Evolutionary conservation across 1,140 invertebrate species (phyloP).

Genomic region (Tetragnatha versicolor): DNA sequence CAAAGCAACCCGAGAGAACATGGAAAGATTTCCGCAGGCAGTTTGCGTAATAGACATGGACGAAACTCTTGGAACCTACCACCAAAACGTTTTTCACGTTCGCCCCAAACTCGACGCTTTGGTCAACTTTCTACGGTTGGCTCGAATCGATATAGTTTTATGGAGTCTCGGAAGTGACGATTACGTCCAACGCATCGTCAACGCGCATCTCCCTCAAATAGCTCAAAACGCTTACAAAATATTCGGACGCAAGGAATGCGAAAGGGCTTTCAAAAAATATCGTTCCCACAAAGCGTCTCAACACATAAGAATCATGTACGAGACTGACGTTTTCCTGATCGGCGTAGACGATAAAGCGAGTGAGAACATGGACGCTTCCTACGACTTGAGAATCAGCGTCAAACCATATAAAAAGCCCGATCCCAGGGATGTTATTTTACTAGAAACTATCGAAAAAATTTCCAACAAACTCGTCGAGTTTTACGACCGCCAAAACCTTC

Average conservation of each 20-base stretch:
- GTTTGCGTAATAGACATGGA: conserved; percentile 36
- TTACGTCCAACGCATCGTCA: background rate
- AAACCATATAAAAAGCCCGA: background rate
- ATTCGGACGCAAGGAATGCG: background rate
- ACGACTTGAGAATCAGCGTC: conserved; percentile 15
- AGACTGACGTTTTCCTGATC: background rate
- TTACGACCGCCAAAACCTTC: too few species aligned
- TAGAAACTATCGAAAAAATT: conserved; percentile 2
- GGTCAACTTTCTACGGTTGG: background rate
- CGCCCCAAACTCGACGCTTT: background rate
- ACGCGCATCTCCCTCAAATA: background rate
- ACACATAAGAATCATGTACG: conserved; percentile 12
- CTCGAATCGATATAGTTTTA: background rate
- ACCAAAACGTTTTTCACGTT: background rate
- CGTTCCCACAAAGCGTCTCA: background rate
- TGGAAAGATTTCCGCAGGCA: background rate
- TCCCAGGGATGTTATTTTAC: background rate
- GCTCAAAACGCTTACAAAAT: background rate
- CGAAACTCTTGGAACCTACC: conserved; percentile 10
- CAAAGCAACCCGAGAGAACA: too few species aligned
- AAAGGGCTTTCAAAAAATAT: background rate
- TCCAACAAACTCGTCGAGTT: too few species aligned
- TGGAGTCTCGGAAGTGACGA: conserved; percentile 21
- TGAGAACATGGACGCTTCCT: conserved; percentile 22
- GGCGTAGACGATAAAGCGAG: conserved; percentile 4